These are phyloP conservation scores for Adelosebastes latens DNA, from an alignment of 2,797 vertebrate genomes.

Conservation along the genomic window DNA sequence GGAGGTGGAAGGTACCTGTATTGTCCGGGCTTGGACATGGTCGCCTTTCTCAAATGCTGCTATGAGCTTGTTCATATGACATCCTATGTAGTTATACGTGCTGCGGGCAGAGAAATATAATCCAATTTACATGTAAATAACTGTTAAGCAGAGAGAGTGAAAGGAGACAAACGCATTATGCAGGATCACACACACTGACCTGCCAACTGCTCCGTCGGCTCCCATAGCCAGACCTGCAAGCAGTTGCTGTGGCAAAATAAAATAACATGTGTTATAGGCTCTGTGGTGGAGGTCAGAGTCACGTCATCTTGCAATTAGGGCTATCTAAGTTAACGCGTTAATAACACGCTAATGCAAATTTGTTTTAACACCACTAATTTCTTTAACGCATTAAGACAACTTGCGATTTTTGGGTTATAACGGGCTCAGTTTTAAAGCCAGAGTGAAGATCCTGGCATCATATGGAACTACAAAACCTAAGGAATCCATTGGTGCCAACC, in stretches of 20 bases:
- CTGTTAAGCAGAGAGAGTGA: background rate
- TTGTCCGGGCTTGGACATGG: constrained; percentile 77
- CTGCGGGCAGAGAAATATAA: constrained; percentile 74
- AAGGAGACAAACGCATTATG: background rate
- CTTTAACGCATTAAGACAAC: too few species aligned
- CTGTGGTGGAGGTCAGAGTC: background rate
- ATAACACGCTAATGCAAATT: too few species aligned
- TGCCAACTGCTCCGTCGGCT: constrained; percentile 82
- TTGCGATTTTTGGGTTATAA: too few species aligned
- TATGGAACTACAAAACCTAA: too few species aligned
- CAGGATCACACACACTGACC: constrained; percentile 64
- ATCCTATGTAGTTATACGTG: constrained; percentile 93
- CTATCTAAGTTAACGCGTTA: too few species aligned
- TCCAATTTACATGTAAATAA: background rate
- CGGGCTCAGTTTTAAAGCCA: too few species aligned
- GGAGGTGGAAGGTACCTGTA: constrained; percentile 84
- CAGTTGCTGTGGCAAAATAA: constrained; percentile 75
- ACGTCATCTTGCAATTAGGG: background rate
- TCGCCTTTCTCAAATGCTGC: constrained; percentile 84
- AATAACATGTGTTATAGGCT: background rate
- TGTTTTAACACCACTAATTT: too few species aligned
- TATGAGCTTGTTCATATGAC: constrained; percentile 82
- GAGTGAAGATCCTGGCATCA: too few species aligned
- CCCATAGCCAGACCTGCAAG: constrained; percentile 78
- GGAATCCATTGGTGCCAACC: too few species aligned